Evolutionary conservation across 64 coral and sea anemone genomes (phyloP), one percentile per base, ranked within the genome.

Genomic region (Stichodactyla helianthus): DNA sequence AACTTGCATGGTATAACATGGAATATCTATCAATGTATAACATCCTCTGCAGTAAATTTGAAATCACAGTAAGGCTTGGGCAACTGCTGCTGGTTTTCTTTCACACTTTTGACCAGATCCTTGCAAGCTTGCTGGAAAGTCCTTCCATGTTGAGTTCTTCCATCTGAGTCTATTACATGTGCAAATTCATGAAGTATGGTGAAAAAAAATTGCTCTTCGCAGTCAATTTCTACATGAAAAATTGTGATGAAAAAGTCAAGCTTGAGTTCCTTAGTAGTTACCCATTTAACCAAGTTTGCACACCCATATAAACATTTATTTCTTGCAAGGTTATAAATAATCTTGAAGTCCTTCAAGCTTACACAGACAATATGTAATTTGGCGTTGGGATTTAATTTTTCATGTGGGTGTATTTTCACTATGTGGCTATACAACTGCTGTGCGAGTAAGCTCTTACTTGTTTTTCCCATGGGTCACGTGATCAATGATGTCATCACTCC

Each of bases 351-450:
- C 5, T 74, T 8, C 52, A 53, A 54, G 23, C 12, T 71, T 50
- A 77, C 77, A 25, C 85, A 77, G 35, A 65, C 85, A 1, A 87
- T 77, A 67, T 87, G 68, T 4, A 16, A n/a, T 52, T 74, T 50
- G 22, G 64, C 85, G 28, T 74, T 26, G 52, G 54, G 65, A 18
- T 25, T 8, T 5, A 76, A 23, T 12, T 23, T 15, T 16, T 86
- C 28, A 20, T 65, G 59, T 51, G 62, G 23, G 27, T n/a, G n/a
- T n/a, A n/a, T n/a, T n/a, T n/a, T n/a, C n/a, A n/a, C n/a, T n/a
- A n/a, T n/a, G n/a, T n/a, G n/a, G n/a, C n/a, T n/a, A n/a, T n/a
- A n/a, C n/a, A n/a, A n/a, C n/a, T n/a, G n/a, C n/a, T n/a, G n/a
- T n/a, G n/a, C n/a, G n/a, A n/a, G n/a, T n/a, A n/a, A n/a, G n/a